These are phyloP conservation scores for Corythaixoides concolor DNA, from an alignment of 2,113 vertebrate species.

Conservation along the genomic window DNA sequence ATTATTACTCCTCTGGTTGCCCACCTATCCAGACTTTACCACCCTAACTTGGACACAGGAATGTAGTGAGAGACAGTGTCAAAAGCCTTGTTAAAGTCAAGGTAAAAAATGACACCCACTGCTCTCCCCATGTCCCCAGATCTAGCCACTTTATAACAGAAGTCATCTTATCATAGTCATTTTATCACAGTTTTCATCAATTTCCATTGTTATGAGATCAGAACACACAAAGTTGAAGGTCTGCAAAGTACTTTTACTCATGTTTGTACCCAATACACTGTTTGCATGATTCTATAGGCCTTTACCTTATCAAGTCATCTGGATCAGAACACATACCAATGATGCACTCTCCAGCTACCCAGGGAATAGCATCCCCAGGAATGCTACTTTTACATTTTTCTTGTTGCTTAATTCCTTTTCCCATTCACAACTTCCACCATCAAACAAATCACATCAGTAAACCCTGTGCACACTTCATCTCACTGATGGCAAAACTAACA, in stretches of 20 bases:
- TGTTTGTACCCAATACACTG: neutral
- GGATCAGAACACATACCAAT: neutral
- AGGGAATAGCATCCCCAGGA: neutral
- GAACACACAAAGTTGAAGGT: neutral
- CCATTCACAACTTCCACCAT: neutral
- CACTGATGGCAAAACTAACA: neutral
- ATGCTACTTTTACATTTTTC: neutral
- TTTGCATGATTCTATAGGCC: neutral
- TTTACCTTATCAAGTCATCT: neutral
- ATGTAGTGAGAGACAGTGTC: neutral
- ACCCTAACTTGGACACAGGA: neutral
- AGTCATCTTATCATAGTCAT: neutral
- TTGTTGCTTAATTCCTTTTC: neutral
- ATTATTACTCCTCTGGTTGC: neutral
- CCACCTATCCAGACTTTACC: neutral
- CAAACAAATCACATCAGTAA: neutral
- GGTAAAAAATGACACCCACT: neutral
- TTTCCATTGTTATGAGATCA: neutral
- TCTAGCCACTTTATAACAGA: neutral
- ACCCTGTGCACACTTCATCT: neutral
- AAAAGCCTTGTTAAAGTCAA: neutral
- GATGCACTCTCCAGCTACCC: rapidly evolving
- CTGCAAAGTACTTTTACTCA: neutral
- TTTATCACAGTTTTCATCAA: neutral
- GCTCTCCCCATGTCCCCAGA: neutral